Base-by-base conservation (phyloP, 2,888 invertebrate species). In the Epistrophella euchroma region DNA sequence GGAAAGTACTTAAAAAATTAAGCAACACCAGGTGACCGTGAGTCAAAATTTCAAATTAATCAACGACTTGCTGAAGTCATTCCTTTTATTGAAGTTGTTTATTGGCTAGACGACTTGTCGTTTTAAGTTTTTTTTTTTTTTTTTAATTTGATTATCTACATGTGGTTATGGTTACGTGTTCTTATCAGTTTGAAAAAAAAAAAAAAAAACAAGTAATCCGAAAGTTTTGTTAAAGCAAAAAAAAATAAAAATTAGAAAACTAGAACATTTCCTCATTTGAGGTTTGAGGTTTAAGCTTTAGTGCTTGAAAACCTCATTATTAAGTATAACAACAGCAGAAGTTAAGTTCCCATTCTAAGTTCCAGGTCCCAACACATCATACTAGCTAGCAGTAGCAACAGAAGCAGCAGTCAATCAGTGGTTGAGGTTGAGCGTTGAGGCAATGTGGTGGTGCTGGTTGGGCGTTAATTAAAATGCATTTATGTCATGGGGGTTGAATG, bases 381-480 rank as follows among this genome's bases (percentile, higher is more conserved):
- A 52, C 22, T n/a, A 15, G 0, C 4, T 28, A 2, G 4, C 28
- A 2, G 28, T 28, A 32, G 32, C 11, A 47, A 3, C 1, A 47
- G 6, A 9, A 22, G 13, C 2, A 71, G 55, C 17, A 50, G 10
- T n/a, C 22, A 55, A 40, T 43, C 13, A 28, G 60, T 68, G 58
- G 71, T 64, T 55, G 40, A 35, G 62, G 70, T 28, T 55, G 43
- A 37, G 56, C 25, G 25, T 52, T 37, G 72, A 68, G 37, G 45
- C 45, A 9, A 45, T 45, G 45, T 17, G n/a, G 83, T 70, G 68
- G 43, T 50, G 52, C 47, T 62, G 19, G 72, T 62, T 73, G 81
- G 77, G 56, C 70, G 77, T 77, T 86, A 86, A 86, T 86, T 86
- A 86, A 86, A 86, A 86, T 86, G 86, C 86, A 86, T 86, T 86